These are phyloP conservation scores for Nymphalis c-album DNA, from an alignment of 2,888 invertebrate genomes.

Conservation along the genomic window DNA sequence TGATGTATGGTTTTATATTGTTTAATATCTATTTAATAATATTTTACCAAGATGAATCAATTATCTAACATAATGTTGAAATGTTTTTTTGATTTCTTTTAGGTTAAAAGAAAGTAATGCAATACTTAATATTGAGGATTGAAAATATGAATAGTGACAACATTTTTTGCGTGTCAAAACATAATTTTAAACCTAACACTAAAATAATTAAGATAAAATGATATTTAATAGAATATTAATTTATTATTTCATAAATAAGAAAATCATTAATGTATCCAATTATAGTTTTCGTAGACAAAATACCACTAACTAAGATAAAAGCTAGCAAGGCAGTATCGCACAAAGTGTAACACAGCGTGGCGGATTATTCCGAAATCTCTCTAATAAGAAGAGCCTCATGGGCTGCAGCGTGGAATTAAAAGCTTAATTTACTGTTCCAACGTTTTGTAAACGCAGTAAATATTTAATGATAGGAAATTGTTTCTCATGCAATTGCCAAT, in stretches of 20 bases:
- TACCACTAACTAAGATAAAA: conserved; percentile 11
- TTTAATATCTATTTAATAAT: no score
- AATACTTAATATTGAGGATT: no score
- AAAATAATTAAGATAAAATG: no score
- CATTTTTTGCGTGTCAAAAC: no score
- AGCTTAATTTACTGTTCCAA: conserved; percentile 27
- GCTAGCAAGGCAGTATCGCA: conserved; percentile 13
- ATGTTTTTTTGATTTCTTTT: no score
- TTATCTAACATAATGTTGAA: no score
- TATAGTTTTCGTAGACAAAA: neutral
- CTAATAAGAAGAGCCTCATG: conserved; percentile 34
- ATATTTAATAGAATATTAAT: no score
- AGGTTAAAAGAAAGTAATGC: no score
- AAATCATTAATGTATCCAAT: neutral
- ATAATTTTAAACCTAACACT: no score
- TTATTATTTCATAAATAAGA: neutral
- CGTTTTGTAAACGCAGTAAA: conserved; percentile 25
- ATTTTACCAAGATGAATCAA: no score
- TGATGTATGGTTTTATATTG: neutral
- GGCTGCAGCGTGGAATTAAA: conserved; percentile 37
- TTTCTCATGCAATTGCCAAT: neutral
- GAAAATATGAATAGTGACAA: no score
- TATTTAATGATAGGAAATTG: conserved; percentile 15
- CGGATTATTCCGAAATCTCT: conserved; percentile 34
- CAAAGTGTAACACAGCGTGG: conserved; percentile 22